Percentiles rank a stretch among this genome's conserved stretches.
Conservation (phyloP, 2,113 vertebrate genomes). For the Hystrix cristata region DNA sequence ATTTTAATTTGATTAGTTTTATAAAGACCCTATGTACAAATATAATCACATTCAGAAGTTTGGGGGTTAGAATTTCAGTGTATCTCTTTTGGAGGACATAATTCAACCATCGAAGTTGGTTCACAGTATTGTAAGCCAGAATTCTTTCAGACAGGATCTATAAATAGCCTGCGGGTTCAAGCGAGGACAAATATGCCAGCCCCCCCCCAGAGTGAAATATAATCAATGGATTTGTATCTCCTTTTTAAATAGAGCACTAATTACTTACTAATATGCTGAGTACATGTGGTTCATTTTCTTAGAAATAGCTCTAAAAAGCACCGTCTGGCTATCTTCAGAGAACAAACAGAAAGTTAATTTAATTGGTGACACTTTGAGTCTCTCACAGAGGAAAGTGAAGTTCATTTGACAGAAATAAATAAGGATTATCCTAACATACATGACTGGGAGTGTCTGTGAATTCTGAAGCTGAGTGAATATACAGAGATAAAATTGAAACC, state of each 20-base stretch:
- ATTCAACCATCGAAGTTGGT: neutral
- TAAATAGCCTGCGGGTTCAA: slow-evolving; percentile 24
- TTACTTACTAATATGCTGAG: slow-evolving; percentile 36
- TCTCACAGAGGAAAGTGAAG: neutral
- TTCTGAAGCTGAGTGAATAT: neutral
- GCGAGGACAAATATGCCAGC: neutral
- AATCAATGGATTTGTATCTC: neutral
- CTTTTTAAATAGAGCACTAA: neutral
- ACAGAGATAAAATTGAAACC: neutral
- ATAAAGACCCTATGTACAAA: neutral
- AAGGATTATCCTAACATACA: neutral
- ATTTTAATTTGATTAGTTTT: neutral
- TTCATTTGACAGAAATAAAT: neutral
- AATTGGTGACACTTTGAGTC: neutral
- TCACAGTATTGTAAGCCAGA: neutral
- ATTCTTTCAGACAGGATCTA: neutral
- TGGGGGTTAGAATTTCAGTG: neutral
- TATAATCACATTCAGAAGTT: neutral
- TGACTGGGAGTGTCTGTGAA: neutral
- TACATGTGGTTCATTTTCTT: slow-evolving; percentile 50
- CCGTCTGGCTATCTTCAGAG: slow-evolving; percentile 57
- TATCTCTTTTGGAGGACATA: neutral
- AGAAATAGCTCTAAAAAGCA: slow-evolving; percentile 61
- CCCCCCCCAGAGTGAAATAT: neutral
- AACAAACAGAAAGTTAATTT: slow-evolving; percentile 56